Conservation (phyloP, 2,888 invertebrate genomes). For the Lepidocyrtoides sp. region DNA sequence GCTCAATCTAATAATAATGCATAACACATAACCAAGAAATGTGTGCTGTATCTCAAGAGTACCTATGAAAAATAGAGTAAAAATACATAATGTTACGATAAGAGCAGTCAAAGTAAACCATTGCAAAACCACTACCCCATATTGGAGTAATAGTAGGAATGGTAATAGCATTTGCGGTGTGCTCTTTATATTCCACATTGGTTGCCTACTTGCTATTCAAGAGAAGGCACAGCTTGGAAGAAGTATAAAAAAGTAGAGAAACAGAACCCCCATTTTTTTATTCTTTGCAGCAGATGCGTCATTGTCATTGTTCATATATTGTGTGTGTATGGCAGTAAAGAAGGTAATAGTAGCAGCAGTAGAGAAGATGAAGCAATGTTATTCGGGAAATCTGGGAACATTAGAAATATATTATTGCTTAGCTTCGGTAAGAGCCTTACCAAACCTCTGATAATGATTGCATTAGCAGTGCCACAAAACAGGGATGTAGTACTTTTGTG, state of each 20-base stretch:
- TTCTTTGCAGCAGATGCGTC: conserved; percentile 45
- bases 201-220: conserved; percentile 64
- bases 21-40: background rate
- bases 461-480: conserved; percentile 6
- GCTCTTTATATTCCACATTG: conserved; percentile 1
- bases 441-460: background rate
- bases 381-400: conserved; percentile 14
- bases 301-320: conserved; percentile 32
- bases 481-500: background rate
- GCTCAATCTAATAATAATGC: background rate
- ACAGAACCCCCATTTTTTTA: background rate
- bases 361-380: background rate
- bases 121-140: background rate
- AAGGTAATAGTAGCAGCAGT: background rate
- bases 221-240: conserved; percentile 15
- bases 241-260: conserved; percentile 19
- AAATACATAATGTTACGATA: background rate
- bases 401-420: background rate
- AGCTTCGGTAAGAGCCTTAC: background rate
- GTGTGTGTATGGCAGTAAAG: background rate
- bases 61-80: background rate
- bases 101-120: background rate
- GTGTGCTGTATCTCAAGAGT: background rate
- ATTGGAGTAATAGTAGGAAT: background rate
- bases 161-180: background rate